phyloP scores from a whole-genome alignment of 2,797 vertebrate genomes.

The Muscicapa comitata region DNA sequence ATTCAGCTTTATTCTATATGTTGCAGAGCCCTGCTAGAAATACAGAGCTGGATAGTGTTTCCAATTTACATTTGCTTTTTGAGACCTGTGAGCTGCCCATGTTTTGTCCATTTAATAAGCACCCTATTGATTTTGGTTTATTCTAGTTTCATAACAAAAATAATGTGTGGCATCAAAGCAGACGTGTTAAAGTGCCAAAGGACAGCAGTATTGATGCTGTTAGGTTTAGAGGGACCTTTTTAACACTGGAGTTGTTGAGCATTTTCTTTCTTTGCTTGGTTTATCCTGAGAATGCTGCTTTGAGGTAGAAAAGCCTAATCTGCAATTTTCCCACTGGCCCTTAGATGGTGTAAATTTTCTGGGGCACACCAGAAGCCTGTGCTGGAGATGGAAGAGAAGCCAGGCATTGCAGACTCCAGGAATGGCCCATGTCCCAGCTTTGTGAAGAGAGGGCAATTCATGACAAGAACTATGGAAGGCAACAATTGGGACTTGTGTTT shows the following conservation, averaged over 20 bases:
- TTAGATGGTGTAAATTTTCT: not conserved
- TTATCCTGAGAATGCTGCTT: not conserved
- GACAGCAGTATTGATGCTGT: not conserved
- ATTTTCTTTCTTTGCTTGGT: not conserved
- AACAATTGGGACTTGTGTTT: not conserved
- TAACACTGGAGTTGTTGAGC: not conserved
- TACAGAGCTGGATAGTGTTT: not conserved
- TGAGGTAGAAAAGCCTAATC: not conserved
- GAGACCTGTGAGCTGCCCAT: not conserved
- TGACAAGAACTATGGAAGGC: not conserved
- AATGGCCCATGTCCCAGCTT: not conserved
- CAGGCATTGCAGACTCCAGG: not conserved
- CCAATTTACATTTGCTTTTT: not conserved
- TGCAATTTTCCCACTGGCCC: not conserved
- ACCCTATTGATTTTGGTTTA: not conserved
- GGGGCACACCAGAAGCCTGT: not conserved
- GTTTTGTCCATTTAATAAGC: slow-evolving; percentile 16
- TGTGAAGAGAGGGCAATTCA: not conserved
- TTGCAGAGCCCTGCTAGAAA: not conserved
- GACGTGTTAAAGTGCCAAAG: not conserved
- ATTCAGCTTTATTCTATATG: not conserved
- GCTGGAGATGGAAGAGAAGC: not conserved
- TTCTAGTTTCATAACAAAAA: slow-evolving; percentile 42
- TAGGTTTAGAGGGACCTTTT: not conserved
- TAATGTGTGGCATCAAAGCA: not conserved